These are phyloP conservation scores for Siphamia tubifer DNA, from an alignment of 2,113 vertebrate species.

Conservation along the genomic window DNA sequence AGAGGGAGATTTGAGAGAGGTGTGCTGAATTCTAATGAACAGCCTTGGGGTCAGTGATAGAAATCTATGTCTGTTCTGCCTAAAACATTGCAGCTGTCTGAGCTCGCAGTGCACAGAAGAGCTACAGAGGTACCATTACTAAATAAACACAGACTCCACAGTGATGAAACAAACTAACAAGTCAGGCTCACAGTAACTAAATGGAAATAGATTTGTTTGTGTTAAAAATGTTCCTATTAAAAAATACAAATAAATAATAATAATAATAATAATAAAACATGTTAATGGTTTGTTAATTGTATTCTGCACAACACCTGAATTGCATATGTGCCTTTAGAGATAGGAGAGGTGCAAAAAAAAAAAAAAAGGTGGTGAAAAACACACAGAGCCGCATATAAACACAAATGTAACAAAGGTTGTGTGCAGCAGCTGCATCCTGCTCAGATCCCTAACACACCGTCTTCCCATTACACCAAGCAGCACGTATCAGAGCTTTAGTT, in stretches of 20 bases:
- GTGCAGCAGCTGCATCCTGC: conserved; percentile 41
- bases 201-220: neutral
- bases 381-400: neutral
- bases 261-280: no score
- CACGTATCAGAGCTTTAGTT: conserved; percentile 61
- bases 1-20: conserved; percentile 39
- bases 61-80: conserved; percentile 70
- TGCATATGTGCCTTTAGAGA: neutral
- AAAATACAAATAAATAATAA: no score
- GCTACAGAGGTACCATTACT: conserved; percentile 45
- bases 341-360: neutral
- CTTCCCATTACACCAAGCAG: conserved; percentile 50
- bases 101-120: conserved; percentile 48
- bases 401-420: conserved; percentile 35
- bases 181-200: neutral
- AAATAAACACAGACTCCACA: conserved; percentile 56
- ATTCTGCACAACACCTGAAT: neutral
- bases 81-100: conserved; percentile 68
- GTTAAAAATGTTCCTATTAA: neutral
- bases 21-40: conserved; percentile 67
- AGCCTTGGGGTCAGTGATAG: conserved; percentile 64
- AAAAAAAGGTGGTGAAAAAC: neutral
- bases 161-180: conserved; percentile 41
- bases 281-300: no score
- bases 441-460: conserved; percentile 33